phyloP scores from a whole-genome alignment of 2,888 invertebrate genomes.

The Andrena dorsata region DNA sequence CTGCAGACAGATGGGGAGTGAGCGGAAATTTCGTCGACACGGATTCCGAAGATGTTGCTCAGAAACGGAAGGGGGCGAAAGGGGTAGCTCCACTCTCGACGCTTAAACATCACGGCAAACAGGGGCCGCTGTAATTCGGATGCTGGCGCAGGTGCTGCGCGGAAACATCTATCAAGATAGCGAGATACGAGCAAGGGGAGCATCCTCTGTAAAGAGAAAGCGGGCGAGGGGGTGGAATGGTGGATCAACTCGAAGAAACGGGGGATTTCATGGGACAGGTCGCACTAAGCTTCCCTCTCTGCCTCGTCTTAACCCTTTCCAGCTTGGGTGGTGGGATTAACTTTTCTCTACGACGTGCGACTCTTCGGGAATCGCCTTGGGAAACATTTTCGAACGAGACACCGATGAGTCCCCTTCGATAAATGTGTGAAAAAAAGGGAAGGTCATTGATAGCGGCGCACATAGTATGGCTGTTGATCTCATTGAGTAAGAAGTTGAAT shows the following conservation, averaged over 20 bases:
- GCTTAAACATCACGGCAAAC: slow-evolving; percentile 76
- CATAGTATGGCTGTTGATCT: neutral
- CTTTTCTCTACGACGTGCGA: slow-evolving; percentile 51
- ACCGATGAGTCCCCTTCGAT: neutral
- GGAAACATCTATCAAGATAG: slow-evolving; percentile 83
- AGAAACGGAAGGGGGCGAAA: slow-evolving; percentile 41
- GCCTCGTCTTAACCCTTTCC: slow-evolving; percentile 78
- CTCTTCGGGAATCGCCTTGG: slow-evolving; percentile 27
- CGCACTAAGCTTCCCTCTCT: slow-evolving; percentile 68
- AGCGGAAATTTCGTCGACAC: slow-evolving; percentile 40
- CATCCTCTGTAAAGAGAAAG: slow-evolving; percentile 56
- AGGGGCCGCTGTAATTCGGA: slow-evolving; percentile 77
- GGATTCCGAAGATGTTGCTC: slow-evolving; percentile 26
- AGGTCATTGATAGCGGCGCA: neutral
- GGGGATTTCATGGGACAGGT: slow-evolving; percentile 69
- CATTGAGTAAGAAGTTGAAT: neutral
- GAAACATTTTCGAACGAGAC: neutral
- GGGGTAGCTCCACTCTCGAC: slow-evolving; percentile 44
- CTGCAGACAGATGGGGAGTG: too few relatives aligned
- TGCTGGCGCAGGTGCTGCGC: slow-evolving; percentile 81
- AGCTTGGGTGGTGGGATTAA: slow-evolving; percentile 72
- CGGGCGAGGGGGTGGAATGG: slow-evolving; percentile 38
- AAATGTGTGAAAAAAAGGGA: neutral
- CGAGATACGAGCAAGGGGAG: slow-evolving; percentile 75
- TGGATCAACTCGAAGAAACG: slow-evolving; percentile 74